These are phyloP conservation scores for Parazoanthus atlanticus DNA, from an alignment of 92 coral and sea anemone genomes.

Conservation along the genomic window DNA sequence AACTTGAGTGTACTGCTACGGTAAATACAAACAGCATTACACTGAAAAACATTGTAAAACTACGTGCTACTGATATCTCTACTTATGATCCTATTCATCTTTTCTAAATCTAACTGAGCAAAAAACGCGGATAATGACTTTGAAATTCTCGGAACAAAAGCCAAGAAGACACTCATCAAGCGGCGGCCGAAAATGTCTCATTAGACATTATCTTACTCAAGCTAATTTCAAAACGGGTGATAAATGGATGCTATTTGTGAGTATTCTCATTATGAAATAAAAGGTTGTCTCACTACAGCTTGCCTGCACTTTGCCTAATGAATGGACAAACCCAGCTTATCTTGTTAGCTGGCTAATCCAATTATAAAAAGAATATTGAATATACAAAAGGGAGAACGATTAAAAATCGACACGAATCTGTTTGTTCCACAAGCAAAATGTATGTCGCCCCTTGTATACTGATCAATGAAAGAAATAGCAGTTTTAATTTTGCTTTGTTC, in stretches of 20 bases:
- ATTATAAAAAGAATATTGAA: too few relatives aligned
- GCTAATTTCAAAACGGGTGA: background rate
- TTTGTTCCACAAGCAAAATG: background rate
- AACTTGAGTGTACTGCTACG: too few relatives aligned
- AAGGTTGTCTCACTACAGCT: background rate
- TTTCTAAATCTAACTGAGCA: too few relatives aligned
- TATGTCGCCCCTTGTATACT: background rate
- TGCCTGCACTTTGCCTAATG: background rate
- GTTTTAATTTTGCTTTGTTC: too few relatives aligned
- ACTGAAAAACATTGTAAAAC: too few relatives aligned
- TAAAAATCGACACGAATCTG: background rate
- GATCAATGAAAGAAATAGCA: background rate
- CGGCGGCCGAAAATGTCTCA: background rate
- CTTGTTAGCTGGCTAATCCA: background rate
- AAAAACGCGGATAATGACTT: too few relatives aligned
- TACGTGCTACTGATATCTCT: too few relatives aligned
- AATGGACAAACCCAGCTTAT: background rate
- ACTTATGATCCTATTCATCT: too few relatives aligned
- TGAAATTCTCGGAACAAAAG: too few relatives aligned
- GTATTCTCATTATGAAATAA: background rate
- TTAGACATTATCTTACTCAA: too few relatives aligned
- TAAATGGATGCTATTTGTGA: background rate
- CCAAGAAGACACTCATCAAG: too few relatives aligned
- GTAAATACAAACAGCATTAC: too few relatives aligned
- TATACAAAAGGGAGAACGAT: background rate